Conservation (phyloP, 2,797 vertebrate species). For the Sebastes glaucus region DNA sequence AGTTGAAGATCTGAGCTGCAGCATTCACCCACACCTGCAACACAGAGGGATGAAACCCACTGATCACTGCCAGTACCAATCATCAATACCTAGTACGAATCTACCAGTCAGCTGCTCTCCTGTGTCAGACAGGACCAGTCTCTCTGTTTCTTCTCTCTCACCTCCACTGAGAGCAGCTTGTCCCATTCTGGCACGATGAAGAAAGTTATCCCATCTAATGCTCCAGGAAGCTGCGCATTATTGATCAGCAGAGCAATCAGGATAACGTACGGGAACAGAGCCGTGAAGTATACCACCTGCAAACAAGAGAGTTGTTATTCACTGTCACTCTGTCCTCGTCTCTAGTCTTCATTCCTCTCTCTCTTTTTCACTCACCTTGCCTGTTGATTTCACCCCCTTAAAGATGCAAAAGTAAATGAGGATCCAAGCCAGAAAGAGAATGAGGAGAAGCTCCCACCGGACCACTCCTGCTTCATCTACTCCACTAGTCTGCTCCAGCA, state of each 20-base stretch:
- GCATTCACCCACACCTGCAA: slow-evolving; percentile 86
- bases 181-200: slow-evolving; percentile 83
- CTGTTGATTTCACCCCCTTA: slow-evolving; percentile 85
- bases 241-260: slow-evolving; percentile 83
- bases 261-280: slow-evolving; percentile 82
- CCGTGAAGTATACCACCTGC: slow-evolving; percentile 85
- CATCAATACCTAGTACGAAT: background rate
- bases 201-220: slow-evolving; percentile 79
- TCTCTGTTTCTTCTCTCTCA: slow-evolving; percentile 30
- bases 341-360: background rate
- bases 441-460: slow-evolving; percentile 81
- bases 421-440: slow-evolving; percentile 82
- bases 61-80: background rate
- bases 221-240: slow-evolving; percentile 83
- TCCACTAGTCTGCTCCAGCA: slow-evolving; percentile 78
- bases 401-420: slow-evolving; percentile 86
- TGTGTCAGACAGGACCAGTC: background rate
- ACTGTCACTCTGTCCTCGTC: background rate
- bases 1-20: slow-evolving; percentile 87
- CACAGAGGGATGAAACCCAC: background rate
- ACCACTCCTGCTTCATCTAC: slow-evolving; percentile 76
- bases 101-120: no score
- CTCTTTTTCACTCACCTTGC: slow-evolving; percentile 71
- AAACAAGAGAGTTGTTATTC: background rate
- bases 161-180: slow-evolving; percentile 77